These are phyloP conservation scores for Trissolcus japonicus DNA, from an alignment of 2,888 invertebrate species.

Conservation along the genomic window DNA sequence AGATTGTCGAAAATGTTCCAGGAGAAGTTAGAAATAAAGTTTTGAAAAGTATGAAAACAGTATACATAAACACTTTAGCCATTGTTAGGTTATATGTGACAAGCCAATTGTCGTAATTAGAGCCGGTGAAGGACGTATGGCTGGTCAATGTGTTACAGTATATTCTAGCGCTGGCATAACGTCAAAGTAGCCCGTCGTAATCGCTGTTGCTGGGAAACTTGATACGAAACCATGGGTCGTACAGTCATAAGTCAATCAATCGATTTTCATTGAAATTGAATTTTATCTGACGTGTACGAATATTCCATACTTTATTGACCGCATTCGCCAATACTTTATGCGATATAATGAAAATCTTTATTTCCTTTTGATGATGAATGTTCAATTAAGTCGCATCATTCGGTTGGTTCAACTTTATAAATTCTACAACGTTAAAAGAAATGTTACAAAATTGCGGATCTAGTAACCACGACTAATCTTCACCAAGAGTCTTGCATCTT, in stretches of 20 bases:
- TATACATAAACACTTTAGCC: slow-evolving; percentile 1
- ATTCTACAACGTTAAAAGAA: too few species aligned
- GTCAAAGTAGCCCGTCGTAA: slow-evolving; percentile 42
- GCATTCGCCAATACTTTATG: too few species aligned
- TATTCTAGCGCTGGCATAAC: slow-evolving; percentile 40
- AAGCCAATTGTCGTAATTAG: slow-evolving; percentile 28
- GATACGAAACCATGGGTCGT: slow-evolving; percentile 11
- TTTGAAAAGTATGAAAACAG: neutral
- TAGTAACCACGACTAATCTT: too few species aligned
- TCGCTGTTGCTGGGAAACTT: slow-evolving; percentile 27
- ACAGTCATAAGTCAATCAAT: slow-evolving; percentile 16
- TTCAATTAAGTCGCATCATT: too few species aligned
- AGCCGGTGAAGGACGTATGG: slow-evolving; percentile 20
- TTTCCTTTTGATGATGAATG: too few species aligned
- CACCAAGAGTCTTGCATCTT: too few species aligned
- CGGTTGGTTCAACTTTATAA: too few species aligned
- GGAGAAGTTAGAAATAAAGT: neutral
- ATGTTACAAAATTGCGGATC: too few species aligned
- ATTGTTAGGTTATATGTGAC: slow-evolving; percentile 21
- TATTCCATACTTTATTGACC: too few species aligned
- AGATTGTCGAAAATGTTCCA: neutral
- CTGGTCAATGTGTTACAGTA: slow-evolving; percentile 40
- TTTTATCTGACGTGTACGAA: neutral
- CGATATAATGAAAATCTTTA: too few species aligned
- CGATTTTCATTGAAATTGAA: neutral